phyloP scores from a whole-genome alignment of 2,888 invertebrate species.

The Ptycholaimellus sp. region DNA sequence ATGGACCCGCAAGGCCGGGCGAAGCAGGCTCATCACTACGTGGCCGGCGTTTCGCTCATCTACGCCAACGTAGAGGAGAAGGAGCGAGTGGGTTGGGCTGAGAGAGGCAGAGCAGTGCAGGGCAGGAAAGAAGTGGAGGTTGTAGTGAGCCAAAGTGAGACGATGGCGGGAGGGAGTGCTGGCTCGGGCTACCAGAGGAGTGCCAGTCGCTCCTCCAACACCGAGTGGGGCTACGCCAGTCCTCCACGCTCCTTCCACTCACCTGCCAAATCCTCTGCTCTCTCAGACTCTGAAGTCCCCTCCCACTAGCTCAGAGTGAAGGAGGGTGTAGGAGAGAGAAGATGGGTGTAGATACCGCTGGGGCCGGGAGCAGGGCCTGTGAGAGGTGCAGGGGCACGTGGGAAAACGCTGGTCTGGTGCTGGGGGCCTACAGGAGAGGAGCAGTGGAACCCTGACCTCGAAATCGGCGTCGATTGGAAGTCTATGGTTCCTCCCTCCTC shows the following conservation, averaged over 20 bases:
- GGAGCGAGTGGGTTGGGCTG: conserved; percentile 3
- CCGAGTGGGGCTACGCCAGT: neutral
- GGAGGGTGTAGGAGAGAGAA: too few relatives aligned
- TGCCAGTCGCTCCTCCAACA: neutral
- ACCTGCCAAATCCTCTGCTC: too few relatives aligned
- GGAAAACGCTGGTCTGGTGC: conserved; percentile 15
- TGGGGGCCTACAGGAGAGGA: conserved; percentile 26
- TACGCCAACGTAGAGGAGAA: conserved; percentile 4
- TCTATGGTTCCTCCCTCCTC: conserved; percentile 37
- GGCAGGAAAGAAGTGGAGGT: too few relatives aligned
- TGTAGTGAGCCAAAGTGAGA: too few relatives aligned
- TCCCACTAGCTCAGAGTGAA: too few relatives aligned
- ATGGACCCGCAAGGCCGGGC: conserved; percentile 27
- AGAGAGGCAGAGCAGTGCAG: too few relatives aligned
- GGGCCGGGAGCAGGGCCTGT: neutral
- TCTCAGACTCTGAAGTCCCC: too few relatives aligned
- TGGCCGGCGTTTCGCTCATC: conserved; percentile 11
- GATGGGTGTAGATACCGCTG: too few relatives aligned
- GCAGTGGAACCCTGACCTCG: conserved; percentile 21
- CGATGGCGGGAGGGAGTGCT: neutral
- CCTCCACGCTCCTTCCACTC: too few relatives aligned
- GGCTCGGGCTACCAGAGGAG: neutral
- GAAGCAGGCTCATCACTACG: conserved; percentile 24
- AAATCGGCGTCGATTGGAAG: conserved; percentile 82
- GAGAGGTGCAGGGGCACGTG: neutral